Percentiles rank a stretch among this genome's conserved stretches.
These are phyloP conservation scores for Chionodraco myersi DNA, from an alignment of 2,113 vertebrate genomes.

Conservation along the genomic window DNA sequence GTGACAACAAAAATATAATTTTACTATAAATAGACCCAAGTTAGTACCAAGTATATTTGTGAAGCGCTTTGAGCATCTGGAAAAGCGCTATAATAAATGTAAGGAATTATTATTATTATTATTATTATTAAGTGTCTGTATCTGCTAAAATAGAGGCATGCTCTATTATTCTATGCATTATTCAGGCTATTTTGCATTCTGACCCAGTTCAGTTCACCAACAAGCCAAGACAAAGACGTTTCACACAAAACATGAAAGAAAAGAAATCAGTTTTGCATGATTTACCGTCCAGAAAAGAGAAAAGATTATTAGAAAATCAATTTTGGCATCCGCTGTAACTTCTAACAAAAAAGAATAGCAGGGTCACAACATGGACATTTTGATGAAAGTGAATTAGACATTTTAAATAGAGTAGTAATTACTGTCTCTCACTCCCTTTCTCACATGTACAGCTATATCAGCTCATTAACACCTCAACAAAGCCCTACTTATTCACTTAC, in stretches of 20 bases:
- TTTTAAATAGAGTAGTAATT: constrained; percentile 55
- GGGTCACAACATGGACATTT: constrained; percentile 26
- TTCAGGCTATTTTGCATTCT: constrained; percentile 43
- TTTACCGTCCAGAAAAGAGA: constrained; percentile 16
- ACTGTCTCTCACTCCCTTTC: constrained; percentile 43
- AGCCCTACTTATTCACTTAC: constrained; percentile 45
- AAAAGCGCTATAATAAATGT: too few relatives aligned
- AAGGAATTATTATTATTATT: too few relatives aligned
- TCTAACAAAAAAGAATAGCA: constrained; percentile 21
- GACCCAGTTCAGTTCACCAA: constrained; percentile 49
- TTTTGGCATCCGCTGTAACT: constrained; percentile 12
- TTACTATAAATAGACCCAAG: neutral
- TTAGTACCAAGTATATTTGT: too few relatives aligned
- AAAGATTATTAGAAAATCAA: constrained; percentile 18
- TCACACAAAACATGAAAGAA: neutral
- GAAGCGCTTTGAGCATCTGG: too few relatives aligned
- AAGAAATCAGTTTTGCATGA: neutral
- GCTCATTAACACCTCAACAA: constrained; percentile 66
- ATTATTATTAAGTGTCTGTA: neutral
- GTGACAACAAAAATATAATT: neutral
- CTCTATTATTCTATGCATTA: constrained; percentile 53
- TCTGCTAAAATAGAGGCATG: constrained; percentile 21
- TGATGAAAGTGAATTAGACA: constrained; percentile 58
- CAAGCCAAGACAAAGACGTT: constrained; percentile 31
- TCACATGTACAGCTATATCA: constrained; percentile 54